Evolutionary conservation across 2,888 invertebrate species (phyloP).

Genomic region (Aethes cnicana): DNA sequence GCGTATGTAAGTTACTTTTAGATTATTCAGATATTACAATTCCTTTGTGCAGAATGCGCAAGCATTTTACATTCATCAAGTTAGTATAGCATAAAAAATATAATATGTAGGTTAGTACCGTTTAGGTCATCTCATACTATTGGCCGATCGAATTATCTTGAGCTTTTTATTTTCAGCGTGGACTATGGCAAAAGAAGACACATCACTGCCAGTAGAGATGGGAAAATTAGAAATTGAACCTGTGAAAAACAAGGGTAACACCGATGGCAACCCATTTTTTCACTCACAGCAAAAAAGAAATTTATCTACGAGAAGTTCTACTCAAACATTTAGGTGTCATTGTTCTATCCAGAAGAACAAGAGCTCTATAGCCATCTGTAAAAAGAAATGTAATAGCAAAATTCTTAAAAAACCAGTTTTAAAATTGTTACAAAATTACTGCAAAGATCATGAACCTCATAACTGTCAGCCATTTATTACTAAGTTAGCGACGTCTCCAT

Average conservation of each 20-base stretch:
- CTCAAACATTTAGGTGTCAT: slow-evolving; percentile 52
- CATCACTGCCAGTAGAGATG: slow-evolving; percentile 77
- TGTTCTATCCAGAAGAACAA: slow-evolving; percentile 53
- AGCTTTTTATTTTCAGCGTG: slow-evolving; percentile 4
- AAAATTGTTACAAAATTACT: slow-evolving; percentile 65
- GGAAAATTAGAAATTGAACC: slow-evolving; percentile 82
- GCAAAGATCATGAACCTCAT: slow-evolving; percentile 33
- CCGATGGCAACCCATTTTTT: slow-evolving; percentile 62
- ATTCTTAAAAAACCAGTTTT: slow-evolving; percentile 82
- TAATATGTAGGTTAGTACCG: too few species aligned
- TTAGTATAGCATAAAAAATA: not conserved
- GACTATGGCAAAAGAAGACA: slow-evolving; percentile 71
- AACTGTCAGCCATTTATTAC: slow-evolving; percentile 26
- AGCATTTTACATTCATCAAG: too few species aligned
- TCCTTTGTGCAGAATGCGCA: too few species aligned
- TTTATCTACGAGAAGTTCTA: slow-evolving; percentile 38
- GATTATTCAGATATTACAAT: too few species aligned
- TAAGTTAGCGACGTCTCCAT: slow-evolving; percentile 38
- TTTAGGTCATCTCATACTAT: too few species aligned
- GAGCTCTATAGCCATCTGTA: slow-evolving; percentile 50
- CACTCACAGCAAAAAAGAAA: slow-evolving; percentile 40
- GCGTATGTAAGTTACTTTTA: not conserved
- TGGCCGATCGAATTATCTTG: not conserved
- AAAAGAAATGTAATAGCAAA: slow-evolving; percentile 67
- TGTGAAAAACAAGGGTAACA: slow-evolving; percentile 50